Evolutionary conservation across 2,888 invertebrate genomes (phyloP).

Genomic region (Caenorhabditis wallacei): DNA sequence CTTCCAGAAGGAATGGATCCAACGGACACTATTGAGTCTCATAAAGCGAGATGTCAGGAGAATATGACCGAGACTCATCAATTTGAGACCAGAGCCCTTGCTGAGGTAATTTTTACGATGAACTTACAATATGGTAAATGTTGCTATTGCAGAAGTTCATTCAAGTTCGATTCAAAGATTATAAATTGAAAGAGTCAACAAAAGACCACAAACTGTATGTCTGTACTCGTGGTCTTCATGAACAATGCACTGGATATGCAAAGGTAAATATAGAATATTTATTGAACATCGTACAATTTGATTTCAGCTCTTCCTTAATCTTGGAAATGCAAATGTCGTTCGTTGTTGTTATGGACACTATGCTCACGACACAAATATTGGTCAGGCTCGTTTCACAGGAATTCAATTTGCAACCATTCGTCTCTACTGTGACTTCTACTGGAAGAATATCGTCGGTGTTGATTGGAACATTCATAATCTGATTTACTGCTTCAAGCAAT

Average conservation of each 20-base stretch:
- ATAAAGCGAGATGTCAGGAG: conserved; percentile 1
- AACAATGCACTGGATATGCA: conserved; percentile 18
- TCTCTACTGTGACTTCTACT: conserved; percentile 15
- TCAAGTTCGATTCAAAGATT: neutral
- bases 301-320: conserved; percentile 5
- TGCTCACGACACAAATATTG: neutral
- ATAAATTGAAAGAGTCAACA: neutral
- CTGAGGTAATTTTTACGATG: conserved; percentile 2
- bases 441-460: neutral
- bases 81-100: conserved; percentile 4
- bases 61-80: conserved; percentile 21
- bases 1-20: conserved; percentile 12
- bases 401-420: conserved; percentile 2
- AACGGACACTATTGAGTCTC: neutral
- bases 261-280: conserved; percentile 2
- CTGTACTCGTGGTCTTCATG: conserved; percentile 6
- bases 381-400: conserved; percentile 18
- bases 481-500: conserved; percentile 17
- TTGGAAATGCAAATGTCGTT: neutral
- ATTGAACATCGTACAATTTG: neutral
- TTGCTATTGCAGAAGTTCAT: conserved; percentile 19
- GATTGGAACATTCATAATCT: conserved; percentile 18
- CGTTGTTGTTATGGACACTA: conserved; percentile 4
- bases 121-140: neutral
- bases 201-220: neutral